Evolutionary conservation across 1,140 invertebrate species (phyloP), one percentile per base, ranked within the genome.

Genomic region (Drosophila pruinosa): DNA sequence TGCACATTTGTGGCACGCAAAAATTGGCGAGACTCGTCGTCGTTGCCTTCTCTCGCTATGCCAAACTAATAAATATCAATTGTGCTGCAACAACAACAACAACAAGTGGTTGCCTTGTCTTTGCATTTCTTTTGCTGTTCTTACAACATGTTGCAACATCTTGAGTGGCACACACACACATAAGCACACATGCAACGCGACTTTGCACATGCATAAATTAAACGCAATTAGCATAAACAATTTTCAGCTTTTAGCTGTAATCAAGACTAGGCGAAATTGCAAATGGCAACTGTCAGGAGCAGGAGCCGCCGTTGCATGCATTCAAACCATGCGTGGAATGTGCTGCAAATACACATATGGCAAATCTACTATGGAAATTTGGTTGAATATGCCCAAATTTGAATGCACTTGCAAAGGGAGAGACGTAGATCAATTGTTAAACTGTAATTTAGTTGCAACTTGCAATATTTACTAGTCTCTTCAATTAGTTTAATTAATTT

Each of bases 151-250:
- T 81, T 34, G 26, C 2, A 50, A 72, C 47, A 26, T 47, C 21
- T 26, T n/a, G n/a, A n/a, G n/a, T n/a, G n/a, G n/a, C 39, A 19
- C 53, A 57, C 26, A 69, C 21, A 59, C 19, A 58, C 24, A 48
- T 24, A 43, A 17, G 52, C 26, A 45, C 50, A 65, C 7, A 17
- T 10, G 56, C 39, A 56, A 26, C 5, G 34, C 45, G 28, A 34
- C 39, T 65, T 31, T 54, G 73, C 79, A 54, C 64, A 78, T 88
- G 82, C 82, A 88, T 88, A 88, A 89, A 88, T 88, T 89, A 88
- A 82, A 77, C 75, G 78, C 82, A 88, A 88, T 89, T 88, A 88
- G 83, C 82, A 88, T 88, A 88, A 88, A 88, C 78, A 88, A 89
- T 89, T 88, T 88, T 75, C 82, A 70, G 81, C 81, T 88, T 78